These are phyloP conservation scores for Amphiduros pacificus DNA, from an alignment of 2,888 invertebrate genomes.

Conservation along the genomic window DNA sequence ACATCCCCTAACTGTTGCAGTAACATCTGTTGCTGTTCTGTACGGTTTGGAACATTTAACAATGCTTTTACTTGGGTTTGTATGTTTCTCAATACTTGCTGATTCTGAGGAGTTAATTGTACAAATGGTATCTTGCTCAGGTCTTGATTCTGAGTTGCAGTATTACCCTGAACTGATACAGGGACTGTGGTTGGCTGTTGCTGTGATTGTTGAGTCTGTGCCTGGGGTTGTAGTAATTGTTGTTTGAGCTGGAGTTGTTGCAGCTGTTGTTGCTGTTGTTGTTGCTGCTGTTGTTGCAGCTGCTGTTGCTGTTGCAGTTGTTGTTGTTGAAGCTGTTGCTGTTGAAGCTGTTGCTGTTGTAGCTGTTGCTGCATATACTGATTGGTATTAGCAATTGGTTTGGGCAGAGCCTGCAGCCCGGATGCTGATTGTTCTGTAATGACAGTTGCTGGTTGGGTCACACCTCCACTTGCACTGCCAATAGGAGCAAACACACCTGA, in stretches of 20 bases:
- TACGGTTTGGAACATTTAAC: conserved; percentile 64
- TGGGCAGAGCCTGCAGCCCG: no score
- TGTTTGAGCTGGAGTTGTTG: neutral
- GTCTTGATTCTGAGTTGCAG: neutral
- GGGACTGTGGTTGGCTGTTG: neutral
- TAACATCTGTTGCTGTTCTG: conserved; percentile 65
- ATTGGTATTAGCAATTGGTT: no score
- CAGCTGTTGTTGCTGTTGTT: neutral
- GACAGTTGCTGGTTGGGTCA: no score
- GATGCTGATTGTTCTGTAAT: no score
- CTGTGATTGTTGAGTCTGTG: neutral
- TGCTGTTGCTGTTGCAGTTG: neutral
- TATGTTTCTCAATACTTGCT: conserved; percentile 60
- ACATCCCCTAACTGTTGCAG: conserved; percentile 69
- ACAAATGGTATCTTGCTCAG: neutral
- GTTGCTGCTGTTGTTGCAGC: neutral
- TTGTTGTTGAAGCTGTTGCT: neutral
- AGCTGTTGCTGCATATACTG: no score
- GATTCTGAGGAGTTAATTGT: conserved; percentile 5
- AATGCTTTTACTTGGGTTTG: conserved; percentile 73
- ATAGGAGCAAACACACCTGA: no score
- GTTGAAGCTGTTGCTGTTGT: no score
- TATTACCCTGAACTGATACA: neutral
- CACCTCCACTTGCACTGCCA: no score
- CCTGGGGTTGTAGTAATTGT: neutral